Evolutionary conservation across 2,113 vertebrate species (phyloP), one percentile per base, ranked within the genome.

Genomic region (Neogale vison): DNA sequence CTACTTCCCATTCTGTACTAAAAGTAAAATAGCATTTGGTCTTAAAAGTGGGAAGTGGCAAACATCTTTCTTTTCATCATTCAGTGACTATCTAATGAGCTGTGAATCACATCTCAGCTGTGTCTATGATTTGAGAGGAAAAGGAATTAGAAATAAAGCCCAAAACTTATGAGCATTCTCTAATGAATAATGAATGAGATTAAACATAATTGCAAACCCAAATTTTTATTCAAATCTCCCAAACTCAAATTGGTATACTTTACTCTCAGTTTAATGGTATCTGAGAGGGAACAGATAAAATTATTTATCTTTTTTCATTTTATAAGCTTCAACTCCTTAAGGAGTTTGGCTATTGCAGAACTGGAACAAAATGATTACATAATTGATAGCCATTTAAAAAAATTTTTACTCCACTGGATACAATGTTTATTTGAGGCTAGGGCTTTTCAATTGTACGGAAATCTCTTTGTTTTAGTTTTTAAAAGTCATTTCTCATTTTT

Each of bases 21-120:
- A 88, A 88, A 91, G 61, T 86, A 77, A 89, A 97, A 47, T 12
- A 55, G 55, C 79, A 92, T 93, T 93, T 95, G 61, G 52, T 88
- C 65, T 18, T 34, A 77, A 97, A 96, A 24, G 55, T 52, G 77
- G 50, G 36, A 88, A 85, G 45, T 91, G n/a, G 34, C 5, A 90
- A 67, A 63, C 13, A 91, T 57, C 47, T 89, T 81, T 87, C 81
- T 93, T 90, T 89, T 94, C 71, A 82, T 80, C 55, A 36, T 89
- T 72, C 39, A 82, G 31, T 69, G 8, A 55, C 88, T 92, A 47
- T 45, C 57, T 84, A 88, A 81, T 80, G 29, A 94, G 36, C 42
- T 79, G 2, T 74, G 69, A 88, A 65, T 93, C 63, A 89, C 26
- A 88, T 93, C 72, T 95, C 77, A 89, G 12, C 52, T 63, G 23